Evolutionary conservation across 2,113 vertebrate genomes (phyloP).

Genomic region (Polypterus senegalus): DNA sequence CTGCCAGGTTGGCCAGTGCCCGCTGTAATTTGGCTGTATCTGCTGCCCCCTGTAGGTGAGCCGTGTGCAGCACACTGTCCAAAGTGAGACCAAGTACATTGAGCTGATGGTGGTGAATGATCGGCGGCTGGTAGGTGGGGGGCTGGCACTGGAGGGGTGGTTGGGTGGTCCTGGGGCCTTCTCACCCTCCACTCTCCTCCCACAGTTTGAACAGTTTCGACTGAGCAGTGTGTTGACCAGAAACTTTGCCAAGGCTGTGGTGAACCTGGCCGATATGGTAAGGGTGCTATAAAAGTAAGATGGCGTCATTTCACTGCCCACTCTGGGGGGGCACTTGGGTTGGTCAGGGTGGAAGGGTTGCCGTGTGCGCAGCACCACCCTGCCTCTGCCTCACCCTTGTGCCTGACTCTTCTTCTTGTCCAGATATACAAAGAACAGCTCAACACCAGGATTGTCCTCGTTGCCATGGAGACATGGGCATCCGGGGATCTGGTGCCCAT

Average conservation of each 20-base stretch:
- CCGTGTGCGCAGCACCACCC: not conserved
- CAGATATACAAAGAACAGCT: slow-evolving; percentile 92
- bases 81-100: slow-evolving; percentile 91
- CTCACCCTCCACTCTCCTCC: slow-evolving; percentile 9
- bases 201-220: slow-evolving; percentile 73
- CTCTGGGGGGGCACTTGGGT: not conserved
- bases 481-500: slow-evolving; percentile 70
- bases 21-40: slow-evolving; percentile 10
- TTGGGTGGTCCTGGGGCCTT: too few relatives aligned
- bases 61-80: slow-evolving; percentile 69
- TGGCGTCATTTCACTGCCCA: too few relatives aligned
- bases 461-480: slow-evolving; percentile 92
- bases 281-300: slow-evolving; percentile 24
- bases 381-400: too few relatives aligned
- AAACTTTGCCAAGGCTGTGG: slow-evolving; percentile 91
- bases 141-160: too few relatives aligned
- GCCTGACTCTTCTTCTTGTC: slow-evolving; percentile 5
- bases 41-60: slow-evolving; percentile 40
- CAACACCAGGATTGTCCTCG: slow-evolving; percentile 87
- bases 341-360: not conserved
- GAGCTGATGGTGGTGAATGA: slow-evolving; percentile 89
- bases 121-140: slow-evolving; percentile 63
- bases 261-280: slow-evolving; percentile 88
- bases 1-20: slow-evolving; percentile 1
- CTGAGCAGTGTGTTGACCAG: slow-evolving; percentile 73